Base-by-base conservation (phyloP, 1,140 invertebrate species). In the Zaprionus camerounensis region DNA sequence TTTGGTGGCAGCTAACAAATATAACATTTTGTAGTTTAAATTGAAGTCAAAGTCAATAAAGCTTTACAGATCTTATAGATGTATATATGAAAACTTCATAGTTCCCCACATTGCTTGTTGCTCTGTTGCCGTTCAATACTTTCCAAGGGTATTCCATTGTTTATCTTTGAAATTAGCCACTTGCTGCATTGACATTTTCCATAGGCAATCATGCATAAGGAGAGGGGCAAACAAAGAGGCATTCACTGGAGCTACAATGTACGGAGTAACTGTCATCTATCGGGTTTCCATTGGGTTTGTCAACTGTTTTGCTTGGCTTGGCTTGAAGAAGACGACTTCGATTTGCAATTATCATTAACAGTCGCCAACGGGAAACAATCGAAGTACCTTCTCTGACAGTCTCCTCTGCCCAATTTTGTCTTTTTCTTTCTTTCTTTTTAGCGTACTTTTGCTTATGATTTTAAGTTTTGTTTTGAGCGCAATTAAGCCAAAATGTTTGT, bases 251-350 rank as follows among this genome's bases (percentile, higher is more conserved):
- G 41, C 5, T 41, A 75, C 61, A 28, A 51, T 73, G 59, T 77
- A 49, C 65, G 63, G 68, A 72, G 28, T 56, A 58, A 67, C 76
- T 83, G 86, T 72, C 83, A 85, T 79, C 80, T 83, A 76, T 81
- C 69, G 61, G 78, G 78, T 88, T 88, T 87, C 85, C 68, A 65
- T 63, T 73, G 78, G 68, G 71, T 78, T 81, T 88, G 84, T 88
- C 84, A 87, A 83, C 78, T 61, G 83, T 71, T 49, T 77, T 75
- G 83, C 67, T 56, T 69, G 66, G 64, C 74, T 81, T 46, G 41
- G 76, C 76, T 9, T 81, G 81, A 63, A 51, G 62, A 61, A 59
- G 75, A 62, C 63, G 70, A 62, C 59, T 20, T 38, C 24, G 72
- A 70, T 82, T 76, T 71, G 69, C 41, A 56, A 61, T 75, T 74